Conservation (phyloP, 2,888 invertebrate genomes). For the Erebia ligea region DNA sequence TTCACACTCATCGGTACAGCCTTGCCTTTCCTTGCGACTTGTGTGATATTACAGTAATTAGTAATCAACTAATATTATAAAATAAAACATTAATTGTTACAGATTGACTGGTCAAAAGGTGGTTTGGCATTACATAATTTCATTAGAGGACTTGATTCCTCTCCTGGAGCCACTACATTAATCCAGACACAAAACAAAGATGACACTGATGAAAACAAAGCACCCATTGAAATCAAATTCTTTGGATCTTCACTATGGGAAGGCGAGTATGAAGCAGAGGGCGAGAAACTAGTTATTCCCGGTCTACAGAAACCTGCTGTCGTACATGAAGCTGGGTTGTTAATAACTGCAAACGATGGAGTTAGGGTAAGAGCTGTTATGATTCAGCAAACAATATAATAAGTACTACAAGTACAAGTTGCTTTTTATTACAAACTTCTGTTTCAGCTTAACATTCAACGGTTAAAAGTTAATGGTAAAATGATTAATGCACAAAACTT, state of each 20-base stretch:
- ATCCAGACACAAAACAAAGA: constrained; percentile 69
- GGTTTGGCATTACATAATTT: constrained; percentile 94
- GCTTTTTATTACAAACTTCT: not conserved
- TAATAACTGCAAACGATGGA: constrained; percentile 92
- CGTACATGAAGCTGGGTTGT: constrained; percentile 90
- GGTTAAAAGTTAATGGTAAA: constrained; percentile 89
- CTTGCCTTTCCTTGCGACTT: too few relatives aligned
- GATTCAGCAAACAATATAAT: not conserved
- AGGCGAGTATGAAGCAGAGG: constrained; percentile 77
- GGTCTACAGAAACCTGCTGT: constrained; percentile 85
- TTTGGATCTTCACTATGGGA: constrained; percentile 92
- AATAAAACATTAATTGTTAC: not conserved
- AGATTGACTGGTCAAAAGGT: constrained; percentile 88
- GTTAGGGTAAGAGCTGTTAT: constrained; percentile 78
- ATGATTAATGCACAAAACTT: constrained; percentile 92
- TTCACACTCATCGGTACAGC: too few relatives aligned
- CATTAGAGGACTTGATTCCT: constrained; percentile 96
- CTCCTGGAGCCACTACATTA: constrained; percentile 93
- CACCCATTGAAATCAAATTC: constrained; percentile 76
- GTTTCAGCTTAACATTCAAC: constrained; percentile 88
- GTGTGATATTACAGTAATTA: not conserved
- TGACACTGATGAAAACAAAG: constrained; percentile 59
- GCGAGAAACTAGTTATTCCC: constrained; percentile 83
- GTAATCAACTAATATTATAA: not conserved
- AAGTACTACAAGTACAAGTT: not conserved